Evolutionary conservation across 2,888 invertebrate species (phyloP).

Genomic region (Pyralis farinalis): DNA sequence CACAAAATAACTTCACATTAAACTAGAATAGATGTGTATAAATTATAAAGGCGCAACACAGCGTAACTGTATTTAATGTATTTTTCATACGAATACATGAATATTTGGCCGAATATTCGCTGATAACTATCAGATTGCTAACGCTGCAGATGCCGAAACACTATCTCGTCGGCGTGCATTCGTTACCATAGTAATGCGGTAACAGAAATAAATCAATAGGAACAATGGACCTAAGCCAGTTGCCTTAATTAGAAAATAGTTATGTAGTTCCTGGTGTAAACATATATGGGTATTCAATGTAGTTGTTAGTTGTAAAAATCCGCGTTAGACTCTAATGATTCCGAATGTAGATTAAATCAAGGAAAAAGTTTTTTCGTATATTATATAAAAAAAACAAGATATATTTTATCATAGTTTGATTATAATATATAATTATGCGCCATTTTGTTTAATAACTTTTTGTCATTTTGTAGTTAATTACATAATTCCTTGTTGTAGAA

Average conservation of each 20-base stretch:
- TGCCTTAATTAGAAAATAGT: constrained; percentile 13
- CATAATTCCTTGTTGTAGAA: no score
- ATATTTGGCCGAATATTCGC: constrained; percentile 27
- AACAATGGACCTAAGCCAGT: constrained; percentile 10
- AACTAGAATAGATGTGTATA: constrained; percentile 5
- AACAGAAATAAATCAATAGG: constrained; percentile 18
- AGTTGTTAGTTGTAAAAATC: no score
- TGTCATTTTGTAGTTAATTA: no score
- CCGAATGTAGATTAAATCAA: no score
- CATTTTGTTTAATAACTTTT: no score
- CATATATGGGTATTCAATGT: no score
- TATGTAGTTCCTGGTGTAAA: no score
- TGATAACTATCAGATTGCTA: constrained; percentile 28
- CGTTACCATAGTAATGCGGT: constrained; percentile 43
- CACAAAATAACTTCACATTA: constrained; percentile 2
- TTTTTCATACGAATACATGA: constrained; percentile 30
- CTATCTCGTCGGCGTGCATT: constrained; percentile 30
- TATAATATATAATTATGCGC: no score
- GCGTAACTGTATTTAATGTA: constrained; percentile 12
- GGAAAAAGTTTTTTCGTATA: no score
- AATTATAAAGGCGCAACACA: constrained; percentile 11
- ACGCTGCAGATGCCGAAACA: constrained; percentile 25
- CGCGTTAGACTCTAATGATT: no score
- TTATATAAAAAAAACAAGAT: no score
- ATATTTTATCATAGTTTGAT: no score